Evolutionary conservation across 92 coral and sea anemone species (phyloP), one percentile per base, ranked within the genome.

Genomic region (Umimayanthus chanpuru): DNA sequence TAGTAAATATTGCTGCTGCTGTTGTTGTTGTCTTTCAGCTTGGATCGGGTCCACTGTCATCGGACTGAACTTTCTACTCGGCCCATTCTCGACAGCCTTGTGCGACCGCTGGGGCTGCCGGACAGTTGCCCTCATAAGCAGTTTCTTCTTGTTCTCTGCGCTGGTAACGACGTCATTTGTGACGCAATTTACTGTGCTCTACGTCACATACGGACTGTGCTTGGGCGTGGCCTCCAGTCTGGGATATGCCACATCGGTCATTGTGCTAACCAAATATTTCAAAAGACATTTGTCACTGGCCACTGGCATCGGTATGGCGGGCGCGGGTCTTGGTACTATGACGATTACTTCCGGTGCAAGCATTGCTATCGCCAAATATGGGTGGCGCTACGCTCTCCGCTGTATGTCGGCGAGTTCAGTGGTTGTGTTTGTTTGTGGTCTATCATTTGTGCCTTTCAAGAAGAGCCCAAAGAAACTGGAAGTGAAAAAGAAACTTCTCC

Each of bases 101-200:
- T 83, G 87, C 11, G 87, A 83, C 47, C 87, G 87, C 87, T 68
- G 76, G 78, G 87, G 87, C 28, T 83, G 87, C 65, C 87, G 87
- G 87, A 14, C n/a, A 68, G 87, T 83, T 2, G 87, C 87, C 14
- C 40, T 83, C 0, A 28, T 83, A 18, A 83, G 87, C 78, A 83
- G 87, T 72, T 70, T 83, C 87, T 70, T 71, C 47, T 71, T 83
- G n/a, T 83, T 83, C 28, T 68, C 25, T 10, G 87, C 87, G 5
- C 50, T 83, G 15, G 66, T 83, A 5, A 44, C 65, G 43, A 83
- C 87, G 44, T 83, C 87, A 25, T 83, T 44, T 71, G 87, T 83
- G 12, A 32, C 38, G 73, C 77, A 83, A 12, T 83, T 83, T 47
- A 68, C 53, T 7, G n/a, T 83, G 4, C 64, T 83, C 39, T 83